Percentiles rank a stretch among this genome's conserved stretches.
These are phyloP conservation scores for Cranoglanis bouderius DNA, from an alignment of 2,113 vertebrate genomes.

Conservation along the genomic window DNA sequence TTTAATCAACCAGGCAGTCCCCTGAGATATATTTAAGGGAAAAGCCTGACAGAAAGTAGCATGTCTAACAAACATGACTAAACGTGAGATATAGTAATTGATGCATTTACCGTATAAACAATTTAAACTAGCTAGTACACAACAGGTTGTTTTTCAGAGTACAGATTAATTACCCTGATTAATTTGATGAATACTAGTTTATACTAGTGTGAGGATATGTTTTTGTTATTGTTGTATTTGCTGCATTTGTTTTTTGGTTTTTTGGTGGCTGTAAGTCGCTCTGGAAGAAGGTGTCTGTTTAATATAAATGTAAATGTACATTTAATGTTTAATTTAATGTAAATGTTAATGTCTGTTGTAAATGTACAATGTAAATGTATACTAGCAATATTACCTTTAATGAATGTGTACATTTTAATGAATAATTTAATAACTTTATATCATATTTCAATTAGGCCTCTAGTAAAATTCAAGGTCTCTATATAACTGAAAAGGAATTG, in stretches of 20 bases:
- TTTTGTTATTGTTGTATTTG: not conserved
- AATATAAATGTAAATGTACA: not conserved
- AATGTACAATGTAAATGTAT: not conserved
- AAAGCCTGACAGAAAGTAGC: slow-evolving; percentile 33
- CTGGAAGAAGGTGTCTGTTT: not conserved
- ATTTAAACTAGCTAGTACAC: slow-evolving; percentile 23
- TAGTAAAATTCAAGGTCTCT: slow-evolving; percentile 1
- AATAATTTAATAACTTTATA: not conserved
- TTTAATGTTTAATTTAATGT: too few relatives aligned
- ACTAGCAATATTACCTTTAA: not conserved
- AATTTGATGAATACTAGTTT: not conserved
- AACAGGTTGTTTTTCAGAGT: slow-evolving; percentile 23
- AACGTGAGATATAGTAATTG: slow-evolving; percentile 36
- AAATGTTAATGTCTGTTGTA: not conserved
- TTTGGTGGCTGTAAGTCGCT: not conserved
- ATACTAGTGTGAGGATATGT: not conserved
- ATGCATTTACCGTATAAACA: slow-evolving; percentile 30
- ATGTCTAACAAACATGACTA: slow-evolving; percentile 27
- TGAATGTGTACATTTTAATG: not conserved
- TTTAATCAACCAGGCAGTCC: slow-evolving; percentile 38
- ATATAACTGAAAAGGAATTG: not conserved
- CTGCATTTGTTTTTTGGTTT: not conserved
- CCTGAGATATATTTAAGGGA: slow-evolving; percentile 34
- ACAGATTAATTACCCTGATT: slow-evolving; percentile 7
- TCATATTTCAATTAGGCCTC: slow-evolving; percentile 7